These are phyloP conservation scores for Toxotes jaculatrix DNA, from an alignment of 2,113 vertebrate genomes.

Conservation along the genomic window DNA sequence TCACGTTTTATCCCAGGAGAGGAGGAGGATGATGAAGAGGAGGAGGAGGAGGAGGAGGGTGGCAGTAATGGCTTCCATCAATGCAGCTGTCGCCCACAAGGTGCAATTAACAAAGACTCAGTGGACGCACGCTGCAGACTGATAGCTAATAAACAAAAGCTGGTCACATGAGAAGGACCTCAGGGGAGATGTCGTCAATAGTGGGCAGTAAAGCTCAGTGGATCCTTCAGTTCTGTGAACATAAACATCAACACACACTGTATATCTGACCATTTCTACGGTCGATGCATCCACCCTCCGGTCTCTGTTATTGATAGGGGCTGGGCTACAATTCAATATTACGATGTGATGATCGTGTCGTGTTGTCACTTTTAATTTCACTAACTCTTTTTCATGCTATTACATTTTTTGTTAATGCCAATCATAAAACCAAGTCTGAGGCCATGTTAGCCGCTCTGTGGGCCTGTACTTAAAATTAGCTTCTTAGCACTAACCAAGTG, in stretches of 20 bases:
- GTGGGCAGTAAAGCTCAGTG: constrained; percentile 13
- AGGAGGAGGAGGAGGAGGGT: constrained; percentile 32
- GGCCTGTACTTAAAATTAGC: too few species aligned
- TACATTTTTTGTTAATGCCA: too few species aligned
- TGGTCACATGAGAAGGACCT: background rate
- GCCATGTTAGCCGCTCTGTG: too few species aligned
- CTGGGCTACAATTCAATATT: background rate
- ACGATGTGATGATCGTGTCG: background rate
- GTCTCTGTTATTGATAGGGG: background rate
- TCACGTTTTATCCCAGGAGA: constrained; percentile 58
- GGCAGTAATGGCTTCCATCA: constrained; percentile 50
- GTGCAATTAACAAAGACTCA: constrained; percentile 68
- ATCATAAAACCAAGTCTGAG: too few species aligned
- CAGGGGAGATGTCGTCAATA: constrained; percentile 14
- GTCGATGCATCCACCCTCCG: background rate
- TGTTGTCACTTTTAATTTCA: background rate
- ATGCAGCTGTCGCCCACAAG: constrained; percentile 63
- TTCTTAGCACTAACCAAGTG: too few species aligned
- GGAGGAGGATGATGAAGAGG: constrained; percentile 13
- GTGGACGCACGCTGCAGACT: constrained; percentile 37
- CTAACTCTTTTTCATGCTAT: background rate
- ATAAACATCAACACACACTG: background rate
- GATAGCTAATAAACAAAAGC: constrained; percentile 37
- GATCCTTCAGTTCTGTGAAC: background rate
- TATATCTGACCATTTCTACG: background rate